Conservation (phyloP, 1,140 invertebrate species). For the Drosophila lowei region DNA sequence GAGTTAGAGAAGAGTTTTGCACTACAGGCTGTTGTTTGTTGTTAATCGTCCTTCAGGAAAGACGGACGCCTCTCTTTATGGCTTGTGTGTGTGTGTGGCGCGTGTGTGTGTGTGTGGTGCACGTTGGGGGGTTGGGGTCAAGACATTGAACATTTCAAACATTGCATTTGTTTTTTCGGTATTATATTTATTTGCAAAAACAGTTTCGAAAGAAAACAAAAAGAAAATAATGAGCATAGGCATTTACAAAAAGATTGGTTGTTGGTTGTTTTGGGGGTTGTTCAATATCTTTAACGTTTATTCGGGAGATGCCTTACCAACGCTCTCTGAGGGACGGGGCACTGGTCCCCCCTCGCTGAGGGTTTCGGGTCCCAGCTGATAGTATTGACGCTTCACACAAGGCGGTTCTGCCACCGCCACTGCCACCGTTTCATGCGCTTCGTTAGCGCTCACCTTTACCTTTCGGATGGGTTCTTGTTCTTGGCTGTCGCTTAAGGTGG, state of each 20-base stretch:
- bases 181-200: conserved; percentile 41
- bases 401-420: conserved; percentile 46
- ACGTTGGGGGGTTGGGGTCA: conserved; percentile 5
- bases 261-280: too few species aligned
- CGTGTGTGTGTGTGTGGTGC: conserved; percentile 14
- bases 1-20: not conserved
- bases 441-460: conserved; percentile 58
- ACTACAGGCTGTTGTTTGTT: too few species aligned
- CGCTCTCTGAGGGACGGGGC: conserved; percentile 1
- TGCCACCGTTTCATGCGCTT: conserved; percentile 36
- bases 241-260: conserved; percentile 25
- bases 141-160: conserved; percentile 36
- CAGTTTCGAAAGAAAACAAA: conserved; percentile 26
- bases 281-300: conserved; percentile 1
- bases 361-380: conserved; percentile 55
- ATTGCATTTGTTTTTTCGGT: conserved; percentile 11
- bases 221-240: conserved; percentile 28
- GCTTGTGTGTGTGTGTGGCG: conserved; percentile 9
- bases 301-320: conserved; percentile 37
- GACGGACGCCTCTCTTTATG: conserved; percentile 12
- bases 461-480: conserved; percentile 40
- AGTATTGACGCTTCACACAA: conserved; percentile 68
- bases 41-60: not conserved
- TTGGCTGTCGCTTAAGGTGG: conserved; percentile 21
- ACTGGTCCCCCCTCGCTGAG: conserved; percentile 19